A percentile compares a stretch with the other conserved stretches of the same genome.
phyloP scores from a whole-genome alignment of 2,797 vertebrate species.

The Enteromius anoplus region DNA sequence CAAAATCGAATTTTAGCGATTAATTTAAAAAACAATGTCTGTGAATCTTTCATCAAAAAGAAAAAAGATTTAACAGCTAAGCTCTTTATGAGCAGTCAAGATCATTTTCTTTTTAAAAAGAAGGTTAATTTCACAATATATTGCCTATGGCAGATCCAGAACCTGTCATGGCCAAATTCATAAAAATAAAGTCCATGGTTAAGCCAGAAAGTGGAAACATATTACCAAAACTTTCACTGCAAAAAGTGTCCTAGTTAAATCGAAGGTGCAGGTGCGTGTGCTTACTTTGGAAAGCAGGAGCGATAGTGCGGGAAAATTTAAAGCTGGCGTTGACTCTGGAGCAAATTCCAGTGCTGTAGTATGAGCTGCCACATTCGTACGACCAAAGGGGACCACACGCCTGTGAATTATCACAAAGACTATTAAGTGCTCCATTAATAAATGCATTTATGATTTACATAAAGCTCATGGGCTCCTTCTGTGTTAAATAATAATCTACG shows the following conservation, averaged over 20 bases:
- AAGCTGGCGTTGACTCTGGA: conserved; percentile 94
- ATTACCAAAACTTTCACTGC: conserved; percentile 32
- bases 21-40: background rate
- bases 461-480: background rate
- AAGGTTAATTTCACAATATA: conserved; percentile 14
- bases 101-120: conserved; percentile 25
- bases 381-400: conserved; percentile 98
- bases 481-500: background rate
- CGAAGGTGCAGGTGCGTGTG: conserved; percentile 38
- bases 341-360: conserved; percentile 98
- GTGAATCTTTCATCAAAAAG: background rate
- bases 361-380: conserved; percentile 98
- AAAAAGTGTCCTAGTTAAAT: conserved; percentile 46
- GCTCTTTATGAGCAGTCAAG: conserved; percentile 27
- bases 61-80: background rate
- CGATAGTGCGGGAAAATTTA: conserved; percentile 94
- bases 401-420: conserved; percentile 68
- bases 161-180: conserved; percentile 24
- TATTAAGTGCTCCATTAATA: background rate
- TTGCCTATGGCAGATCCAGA: conserved; percentile 33
- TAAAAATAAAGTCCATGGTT: conserved; percentile 34
- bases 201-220: conserved; percentile 44
- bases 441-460: background rate
- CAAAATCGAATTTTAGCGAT: conserved; percentile 16
- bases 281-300: conserved; percentile 95